Percentiles rank a stretch among this genome's conserved stretches.
phyloP scores from a whole-genome alignment of 2,797 vertebrate genomes.

The Sebastes nivosus region DNA sequence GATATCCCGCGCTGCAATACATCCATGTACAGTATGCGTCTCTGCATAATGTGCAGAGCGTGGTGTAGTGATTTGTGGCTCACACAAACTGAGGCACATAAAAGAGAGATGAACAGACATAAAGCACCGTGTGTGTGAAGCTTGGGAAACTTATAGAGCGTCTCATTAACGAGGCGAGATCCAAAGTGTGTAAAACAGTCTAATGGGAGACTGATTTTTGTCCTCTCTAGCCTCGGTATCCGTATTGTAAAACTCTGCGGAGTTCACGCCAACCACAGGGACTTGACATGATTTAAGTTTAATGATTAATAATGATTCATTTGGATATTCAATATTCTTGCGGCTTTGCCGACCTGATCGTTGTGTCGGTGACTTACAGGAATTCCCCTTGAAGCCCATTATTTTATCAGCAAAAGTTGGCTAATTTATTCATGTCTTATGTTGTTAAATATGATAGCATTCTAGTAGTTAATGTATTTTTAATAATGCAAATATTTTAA shows the following conservation, averaged over 20 bases:
- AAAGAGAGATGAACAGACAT: conserved; percentile 54
- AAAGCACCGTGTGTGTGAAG: conserved; percentile 49
- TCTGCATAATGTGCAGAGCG: conserved; percentile 22
- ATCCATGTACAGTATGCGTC: conserved; percentile 20
- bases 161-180: conserved; percentile 61
- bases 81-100: conserved; percentile 37
- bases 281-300: background rate
- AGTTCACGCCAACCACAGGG: background rate
- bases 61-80: conserved; percentile 54
- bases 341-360: background rate
- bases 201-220: conserved; percentile 12
- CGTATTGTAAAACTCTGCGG: background rate
- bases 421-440: conserved; percentile 59
- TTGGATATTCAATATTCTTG: background rate
- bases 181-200: conserved; percentile 21
- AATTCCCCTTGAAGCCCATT: conserved; percentile 15
- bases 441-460: conserved; percentile 65
- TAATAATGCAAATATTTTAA: conserved; percentile 77
- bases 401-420: conserved; percentile 36
- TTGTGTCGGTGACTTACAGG: background rate
- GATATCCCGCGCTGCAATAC: background rate
- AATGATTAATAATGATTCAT: conserved; percentile 7
- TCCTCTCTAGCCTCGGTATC: conserved; percentile 1
- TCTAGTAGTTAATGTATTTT: conserved; percentile 69
- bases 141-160: conserved; percentile 53